These are phyloP conservation scores for Andrena minutula DNA, from an alignment of 2,888 invertebrate genomes.

Conservation along the genomic window DNA sequence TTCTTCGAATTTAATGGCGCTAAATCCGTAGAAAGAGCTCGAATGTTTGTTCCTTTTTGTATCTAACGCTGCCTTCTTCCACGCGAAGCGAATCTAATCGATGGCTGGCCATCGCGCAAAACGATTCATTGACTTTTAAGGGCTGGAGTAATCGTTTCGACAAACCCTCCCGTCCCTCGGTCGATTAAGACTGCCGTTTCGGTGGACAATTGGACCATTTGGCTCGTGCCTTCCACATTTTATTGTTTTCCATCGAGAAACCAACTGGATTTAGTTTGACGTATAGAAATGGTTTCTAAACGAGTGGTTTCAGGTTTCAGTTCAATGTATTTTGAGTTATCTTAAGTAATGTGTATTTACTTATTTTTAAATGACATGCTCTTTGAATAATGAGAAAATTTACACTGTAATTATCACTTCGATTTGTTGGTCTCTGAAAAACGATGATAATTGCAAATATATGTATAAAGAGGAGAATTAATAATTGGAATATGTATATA, in stretches of 20 bases:
- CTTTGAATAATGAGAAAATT: background rate
- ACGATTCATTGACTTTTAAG: conserved; percentile 15
- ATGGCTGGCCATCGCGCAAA: background rate
- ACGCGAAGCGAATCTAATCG: conserved; percentile 21
- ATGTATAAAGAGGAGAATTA: background rate
- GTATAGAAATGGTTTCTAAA: background rate
- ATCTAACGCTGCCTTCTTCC: background rate
- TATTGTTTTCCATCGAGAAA: background rate
- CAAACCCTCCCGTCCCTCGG: background rate
- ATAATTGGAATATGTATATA: too few species aligned
- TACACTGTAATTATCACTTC: background rate
- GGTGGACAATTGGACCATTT: background rate
- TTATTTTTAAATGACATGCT: background rate
- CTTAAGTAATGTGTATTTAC: background rate
- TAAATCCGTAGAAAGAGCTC: background rate
- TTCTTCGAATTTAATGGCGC: conserved; percentile 31
- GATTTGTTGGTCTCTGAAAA: background rate
- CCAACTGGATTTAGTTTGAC: background rate
- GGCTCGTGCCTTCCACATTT: background rate
- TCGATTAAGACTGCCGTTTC: conserved; percentile 29
- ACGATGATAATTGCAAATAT: background rate
- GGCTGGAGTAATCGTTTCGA: conserved; percentile 21
- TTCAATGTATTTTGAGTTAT: too few species aligned
- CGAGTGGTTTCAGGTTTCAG: too few species aligned
- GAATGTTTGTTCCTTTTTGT: background rate